Base-by-base conservation (phyloP, 1,140 invertebrate species). In the Drosophila sturtevanti region DNA sequence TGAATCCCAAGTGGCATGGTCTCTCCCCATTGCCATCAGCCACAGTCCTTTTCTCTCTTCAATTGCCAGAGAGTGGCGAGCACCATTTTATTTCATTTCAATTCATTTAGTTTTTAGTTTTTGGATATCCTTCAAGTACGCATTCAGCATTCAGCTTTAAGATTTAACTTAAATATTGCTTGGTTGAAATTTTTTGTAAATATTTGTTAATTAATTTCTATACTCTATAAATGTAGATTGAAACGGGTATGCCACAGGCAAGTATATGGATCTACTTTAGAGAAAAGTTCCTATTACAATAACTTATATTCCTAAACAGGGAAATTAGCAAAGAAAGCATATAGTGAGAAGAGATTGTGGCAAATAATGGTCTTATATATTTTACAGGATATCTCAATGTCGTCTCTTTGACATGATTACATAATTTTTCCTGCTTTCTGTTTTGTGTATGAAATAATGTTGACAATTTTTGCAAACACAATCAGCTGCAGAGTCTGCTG, bases 391-490 rank as follows among this genome's bases (percentile, higher is more conserved):
- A 35, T 48, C 12, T 21, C 16, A 0, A 44, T 9, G 16, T 4
- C 16, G 9, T 48, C 16, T 21, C 16, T 14, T 2, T 11, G 9
- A 48, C 10, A 16, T 48, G n/a, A 14, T 48, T 48, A 3, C 10
- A 48, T 11, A 10, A 48, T 0, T 48, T 48, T 48, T 48, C 18
- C 41, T 48, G 41, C 11, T 48, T 48, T 48, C 41, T 21, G 9
- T 6, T 2, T 48, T 66, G 55, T 60, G 38, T 31, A 76, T 70
- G 37, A 77, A 72, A 63, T 77, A 77, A 78, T 78, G 68, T 62
- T 78, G 68, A 78, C 74, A 67, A 70, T 72, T 72, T 77, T 77
- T 58, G 72, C 35, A 63, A 66, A 58, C 56, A 77, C 51, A 71
- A 77, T 77, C 74, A 77, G 62, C 58, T 56, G 21, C 54, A 56